phyloP scores from a whole-genome alignment of 2,888 invertebrate genomes.

The Cephus runcator region DNA sequence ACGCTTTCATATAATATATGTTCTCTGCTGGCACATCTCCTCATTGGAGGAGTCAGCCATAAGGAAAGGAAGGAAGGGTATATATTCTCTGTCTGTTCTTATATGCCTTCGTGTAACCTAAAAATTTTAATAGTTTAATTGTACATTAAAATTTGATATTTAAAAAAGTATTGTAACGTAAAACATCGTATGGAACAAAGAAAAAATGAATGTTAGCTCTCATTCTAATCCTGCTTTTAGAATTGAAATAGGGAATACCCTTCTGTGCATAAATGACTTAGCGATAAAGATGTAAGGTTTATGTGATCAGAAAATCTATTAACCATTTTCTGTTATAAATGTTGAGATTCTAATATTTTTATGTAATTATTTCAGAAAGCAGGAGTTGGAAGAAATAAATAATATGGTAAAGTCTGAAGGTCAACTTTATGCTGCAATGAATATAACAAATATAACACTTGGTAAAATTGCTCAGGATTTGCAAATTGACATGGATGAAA shows the following conservation, averaged over 20 bases:
- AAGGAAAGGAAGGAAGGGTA: no score
- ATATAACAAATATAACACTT: conserved; percentile 32
- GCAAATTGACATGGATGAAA: conserved; percentile 23
- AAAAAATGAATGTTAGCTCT: no score
- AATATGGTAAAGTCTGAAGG: conserved; percentile 36
- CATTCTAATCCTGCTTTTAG: conserved; percentile 13
- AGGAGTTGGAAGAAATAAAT: conserved; percentile 39
- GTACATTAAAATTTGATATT: no score
- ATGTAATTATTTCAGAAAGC: conserved; percentile 32
- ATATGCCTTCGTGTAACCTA: no score
- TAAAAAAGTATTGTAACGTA: no score
- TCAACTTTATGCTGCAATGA: conserved; percentile 26
- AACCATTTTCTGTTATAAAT: conserved; percentile 1
- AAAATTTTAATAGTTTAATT: no score
- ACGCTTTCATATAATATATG: no score
- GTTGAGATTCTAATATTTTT: background rate
- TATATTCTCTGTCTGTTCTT: no score
- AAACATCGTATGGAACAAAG: no score
- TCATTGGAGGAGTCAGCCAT: no score
- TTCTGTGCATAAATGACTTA: conserved; percentile 30
- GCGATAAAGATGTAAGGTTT: conserved; percentile 34
- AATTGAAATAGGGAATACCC: conserved; percentile 33
- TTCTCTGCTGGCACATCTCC: no score
- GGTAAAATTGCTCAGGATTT: conserved; percentile 16
- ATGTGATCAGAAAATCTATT: background rate